phyloP scores from a whole-genome alignment of 2,888 invertebrate genomes.

The Strigamia crassipes region DNA sequence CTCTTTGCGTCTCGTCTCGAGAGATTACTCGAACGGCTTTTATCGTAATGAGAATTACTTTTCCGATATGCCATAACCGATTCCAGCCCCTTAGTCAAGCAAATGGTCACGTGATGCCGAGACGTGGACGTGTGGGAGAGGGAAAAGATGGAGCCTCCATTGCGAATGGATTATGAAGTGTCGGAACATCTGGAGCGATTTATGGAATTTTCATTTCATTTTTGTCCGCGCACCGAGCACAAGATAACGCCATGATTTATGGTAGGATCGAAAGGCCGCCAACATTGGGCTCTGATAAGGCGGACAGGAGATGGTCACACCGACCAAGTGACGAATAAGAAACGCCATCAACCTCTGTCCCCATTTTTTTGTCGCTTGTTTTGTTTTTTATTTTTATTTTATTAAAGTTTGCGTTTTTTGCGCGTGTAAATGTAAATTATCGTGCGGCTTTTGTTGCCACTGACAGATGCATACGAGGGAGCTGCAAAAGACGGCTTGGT shows the following conservation, averaged over 20 bases:
- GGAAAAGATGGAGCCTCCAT: conserved; percentile 43
- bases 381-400: neutral
- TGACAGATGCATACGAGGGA: too few relatives aligned
- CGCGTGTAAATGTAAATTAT: neutral
- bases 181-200: conserved; percentile 48
- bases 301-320: neutral
- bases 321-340: conserved; percentile 6
- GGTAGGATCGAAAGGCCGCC: conserved; percentile 47
- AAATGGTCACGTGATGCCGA: conserved; percentile 10
- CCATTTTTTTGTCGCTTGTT: neutral
- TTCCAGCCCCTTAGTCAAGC: too few relatives aligned
- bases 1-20: too few relatives aligned
- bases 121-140: neutral
- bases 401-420: neutral
- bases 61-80: neutral
- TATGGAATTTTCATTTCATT: conserved; percentile 48
- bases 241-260: conserved; percentile 47
- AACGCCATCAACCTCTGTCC: neutral
- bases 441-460: too few relatives aligned
- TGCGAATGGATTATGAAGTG: conserved; percentile 48
- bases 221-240: conserved; percentile 44
- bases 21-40: neutral
- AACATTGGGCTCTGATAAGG: conserved; percentile 35
- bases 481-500: too few relatives aligned
- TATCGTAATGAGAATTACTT: neutral